phyloP scores from a whole-genome alignment of 2,888 invertebrate genomes.

The Pristionchus japonicus region DNA sequence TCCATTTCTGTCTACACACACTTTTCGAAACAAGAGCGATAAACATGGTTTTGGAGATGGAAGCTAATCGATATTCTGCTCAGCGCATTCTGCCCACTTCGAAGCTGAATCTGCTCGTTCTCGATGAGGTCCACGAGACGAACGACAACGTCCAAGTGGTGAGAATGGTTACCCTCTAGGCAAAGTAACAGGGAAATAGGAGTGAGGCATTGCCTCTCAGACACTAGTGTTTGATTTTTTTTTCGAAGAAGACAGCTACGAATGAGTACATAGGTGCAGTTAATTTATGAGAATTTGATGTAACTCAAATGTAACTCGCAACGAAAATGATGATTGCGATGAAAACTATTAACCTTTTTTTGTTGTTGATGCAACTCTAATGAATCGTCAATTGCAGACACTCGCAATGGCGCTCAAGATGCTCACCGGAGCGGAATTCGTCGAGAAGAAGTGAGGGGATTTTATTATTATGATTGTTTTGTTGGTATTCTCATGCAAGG shows the following conservation, averaged over 20 bases:
- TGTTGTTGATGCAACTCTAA: neutral
- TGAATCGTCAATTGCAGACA: neutral
- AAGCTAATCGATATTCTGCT: neutral
- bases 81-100: neutral
- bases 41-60: no score
- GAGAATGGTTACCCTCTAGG: neutral
- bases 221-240: no score
- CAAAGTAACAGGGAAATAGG: no score
- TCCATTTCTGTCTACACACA: neutral
- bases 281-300: neutral
- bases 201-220: neutral
- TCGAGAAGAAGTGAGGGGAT: neutral
- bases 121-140: neutral
- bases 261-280: neutral
- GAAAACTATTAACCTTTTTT: neutral
- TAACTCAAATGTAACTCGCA: neutral
- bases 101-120: neutral
- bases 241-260: no score
- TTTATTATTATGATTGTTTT: neutral
- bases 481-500: no score
- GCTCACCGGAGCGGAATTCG: neutral
- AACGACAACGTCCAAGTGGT: neutral
- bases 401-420: neutral
- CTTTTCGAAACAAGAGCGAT: no score
- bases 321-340: neutral